Conservation (phyloP, 2,888 invertebrate species). For the Eupithecia subfuscata region DNA sequence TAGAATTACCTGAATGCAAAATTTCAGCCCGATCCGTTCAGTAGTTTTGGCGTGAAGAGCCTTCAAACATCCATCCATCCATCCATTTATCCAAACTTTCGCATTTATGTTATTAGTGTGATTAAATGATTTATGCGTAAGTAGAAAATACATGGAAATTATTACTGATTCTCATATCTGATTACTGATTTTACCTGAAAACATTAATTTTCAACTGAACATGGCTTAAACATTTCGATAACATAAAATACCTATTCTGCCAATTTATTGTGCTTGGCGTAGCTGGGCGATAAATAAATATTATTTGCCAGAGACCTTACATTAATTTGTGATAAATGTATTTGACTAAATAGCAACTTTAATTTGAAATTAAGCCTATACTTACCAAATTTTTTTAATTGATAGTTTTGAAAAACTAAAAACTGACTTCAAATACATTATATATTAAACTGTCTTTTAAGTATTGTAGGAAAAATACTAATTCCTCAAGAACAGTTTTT, state of each 20-base stretch:
- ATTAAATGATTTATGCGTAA: too few relatives aligned
- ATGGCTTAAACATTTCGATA: not conserved
- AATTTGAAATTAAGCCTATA: constrained; percentile 3
- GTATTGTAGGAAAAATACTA: too few relatives aligned
- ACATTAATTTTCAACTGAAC: not conserved
- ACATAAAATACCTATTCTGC: not conserved
- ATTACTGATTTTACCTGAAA: not conserved
- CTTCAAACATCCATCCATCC: too few relatives aligned
- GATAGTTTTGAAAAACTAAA: too few relatives aligned
- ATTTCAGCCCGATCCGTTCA: too few relatives aligned
- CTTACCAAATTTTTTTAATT: not conserved
- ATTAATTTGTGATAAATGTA: constrained; percentile 2
- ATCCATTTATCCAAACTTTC: too few relatives aligned
- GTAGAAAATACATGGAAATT: not conserved
- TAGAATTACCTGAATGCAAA: too few relatives aligned
- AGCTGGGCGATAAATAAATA: constrained; percentile 15
- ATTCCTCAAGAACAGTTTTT: too few relatives aligned
- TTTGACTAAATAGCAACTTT: constrained; percentile 8
- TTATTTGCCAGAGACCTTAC: not conserved
- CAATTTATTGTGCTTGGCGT: constrained; percentile 27
- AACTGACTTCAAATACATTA: too few relatives aligned
- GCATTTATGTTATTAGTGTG: too few relatives aligned
- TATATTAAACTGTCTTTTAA: too few relatives aligned
- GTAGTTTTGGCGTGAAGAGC: too few relatives aligned
- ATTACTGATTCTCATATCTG: not conserved